A percentile compares a stretch with the other conserved stretches of the same genome.
Conservation (phyloP, 1,140 invertebrate genomes). For the Pseudoatta argentina region DNA sequence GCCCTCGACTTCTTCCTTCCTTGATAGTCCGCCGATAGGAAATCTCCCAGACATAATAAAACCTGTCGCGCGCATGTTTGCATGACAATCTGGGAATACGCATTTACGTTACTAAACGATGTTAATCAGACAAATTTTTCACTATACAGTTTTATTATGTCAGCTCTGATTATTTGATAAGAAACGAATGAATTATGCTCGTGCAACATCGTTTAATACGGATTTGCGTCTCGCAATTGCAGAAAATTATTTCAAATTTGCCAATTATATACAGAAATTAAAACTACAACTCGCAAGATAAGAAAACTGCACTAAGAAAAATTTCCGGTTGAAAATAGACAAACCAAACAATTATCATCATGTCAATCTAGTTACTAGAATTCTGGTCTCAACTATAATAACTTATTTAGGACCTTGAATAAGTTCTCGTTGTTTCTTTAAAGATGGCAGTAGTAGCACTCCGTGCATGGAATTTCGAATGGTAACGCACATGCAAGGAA, state of each 20-base stretch:
- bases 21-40: background rate
- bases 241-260: background rate
- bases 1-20: conserved; percentile 7
- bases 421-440: no score
- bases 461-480: no score
- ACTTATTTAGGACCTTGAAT: no score
- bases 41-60: conserved; percentile 38
- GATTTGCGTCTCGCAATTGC: conserved; percentile 10
- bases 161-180: background rate
- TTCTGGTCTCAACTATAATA: no score
- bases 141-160: background rate
- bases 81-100: background rate
- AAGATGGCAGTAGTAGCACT: no score
- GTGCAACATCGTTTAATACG: background rate
- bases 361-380: no score
- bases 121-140: conserved; percentile 21
- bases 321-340: no score
- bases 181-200: background rate
- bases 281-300: background rate
- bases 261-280: background rate
- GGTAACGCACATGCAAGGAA: no score
- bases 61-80: background rate
- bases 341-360: no score
- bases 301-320: background rate
- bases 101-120: background rate